Evolutionary conservation across 1,140 invertebrate genomes (phyloP), one percentile per base, ranked within the genome.

Genomic region (Lasioglossum baleicum): DNA sequence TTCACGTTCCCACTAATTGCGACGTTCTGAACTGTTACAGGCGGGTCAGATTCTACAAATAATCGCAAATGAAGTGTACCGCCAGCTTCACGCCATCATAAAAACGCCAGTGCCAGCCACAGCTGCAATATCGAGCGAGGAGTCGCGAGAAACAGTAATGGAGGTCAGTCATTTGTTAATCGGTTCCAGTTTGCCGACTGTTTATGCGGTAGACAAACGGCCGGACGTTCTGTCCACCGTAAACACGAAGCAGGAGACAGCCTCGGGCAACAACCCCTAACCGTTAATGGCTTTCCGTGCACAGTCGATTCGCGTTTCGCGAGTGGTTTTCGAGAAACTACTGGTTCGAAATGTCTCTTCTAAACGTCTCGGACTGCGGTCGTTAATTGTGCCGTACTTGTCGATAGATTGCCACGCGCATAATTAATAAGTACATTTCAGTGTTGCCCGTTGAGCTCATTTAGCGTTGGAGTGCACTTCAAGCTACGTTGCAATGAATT

Each of bases 91-190:
- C 56, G 7, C 0, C 7, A 6, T 58, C 1, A 58, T 7, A n/a
- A 58, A n/a, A n/a, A 58, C 56, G n/a, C 0, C n/a, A n/a, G 56
- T 2, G n/a, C 20, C 17, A 17, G 17, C 51, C 51, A 7, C 56
- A 0, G n/a, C 20, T n/a, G 7, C 2, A 7, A n/a, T 58, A 61
- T 61, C 22, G 60, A 61, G 8, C 60, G 22, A 26, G 8, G 6
- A 8, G 8, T 7, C 26, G n/a, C 20, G 56, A n/a, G 56, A n/a
- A 8, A n/a, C 60, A 35, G 8, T 31, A 2, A 15, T 51, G 70
- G 15, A 44, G 20, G 11, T 10, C 60, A 79, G 84, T 83, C 86
- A 89, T 87, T 88, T 87, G 88, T 87, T 87, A 88, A 89, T 89
- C 73, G 88, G 85, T 80, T 82, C 83, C 82, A 73, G 82, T 81